These are phyloP conservation scores for Pollenia amentaria DNA, from an alignment of 2,888 invertebrate genomes.

Conservation along the genomic window DNA sequence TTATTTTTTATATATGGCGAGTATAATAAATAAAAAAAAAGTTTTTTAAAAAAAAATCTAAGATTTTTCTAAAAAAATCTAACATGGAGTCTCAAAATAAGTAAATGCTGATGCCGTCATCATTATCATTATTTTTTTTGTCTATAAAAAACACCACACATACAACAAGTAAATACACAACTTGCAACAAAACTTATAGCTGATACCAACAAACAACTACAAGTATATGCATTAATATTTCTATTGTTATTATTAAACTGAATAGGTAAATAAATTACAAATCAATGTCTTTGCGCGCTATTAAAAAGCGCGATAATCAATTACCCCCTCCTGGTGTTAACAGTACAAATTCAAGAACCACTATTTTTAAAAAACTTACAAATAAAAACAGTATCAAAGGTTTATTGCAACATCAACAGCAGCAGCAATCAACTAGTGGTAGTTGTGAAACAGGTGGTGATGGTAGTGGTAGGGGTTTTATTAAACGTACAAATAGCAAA, in stretches of 20 bases:
- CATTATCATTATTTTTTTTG: conserved; percentile 38
- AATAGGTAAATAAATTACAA: conserved; percentile 21
- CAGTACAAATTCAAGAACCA: conserved; percentile 67
- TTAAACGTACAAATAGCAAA: conserved; percentile 51
- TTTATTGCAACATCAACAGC: conserved; percentile 64
- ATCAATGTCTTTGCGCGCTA: conserved; percentile 84
- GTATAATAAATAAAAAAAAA: neutral
- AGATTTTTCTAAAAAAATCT: conserved; percentile 6
- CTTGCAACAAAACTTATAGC: conserved; percentile 32
- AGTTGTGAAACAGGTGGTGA: conserved; percentile 63
- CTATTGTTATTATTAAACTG: conserved; percentile 17
- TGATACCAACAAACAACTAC: conserved; percentile 37
- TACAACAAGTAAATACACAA: neutral
- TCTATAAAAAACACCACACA: conserved; percentile 17
- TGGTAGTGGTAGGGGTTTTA: conserved; percentile 27
- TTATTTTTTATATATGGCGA: neutral
- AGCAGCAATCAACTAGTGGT: conserved; percentile 73
- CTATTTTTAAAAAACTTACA: conserved; percentile 62
- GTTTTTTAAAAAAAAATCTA: neutral
- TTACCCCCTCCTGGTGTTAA: conserved; percentile 73
- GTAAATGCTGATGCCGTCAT: conserved; percentile 62
- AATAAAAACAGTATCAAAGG: conserved; percentile 57
- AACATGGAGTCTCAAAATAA: conserved; percentile 20
- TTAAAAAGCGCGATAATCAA: conserved; percentile 82
- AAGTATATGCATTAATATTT: conserved; percentile 7